Evolutionary conservation across 1,140 invertebrate species (phyloP).

Genomic region (Coptotermes formosanus): DNA sequence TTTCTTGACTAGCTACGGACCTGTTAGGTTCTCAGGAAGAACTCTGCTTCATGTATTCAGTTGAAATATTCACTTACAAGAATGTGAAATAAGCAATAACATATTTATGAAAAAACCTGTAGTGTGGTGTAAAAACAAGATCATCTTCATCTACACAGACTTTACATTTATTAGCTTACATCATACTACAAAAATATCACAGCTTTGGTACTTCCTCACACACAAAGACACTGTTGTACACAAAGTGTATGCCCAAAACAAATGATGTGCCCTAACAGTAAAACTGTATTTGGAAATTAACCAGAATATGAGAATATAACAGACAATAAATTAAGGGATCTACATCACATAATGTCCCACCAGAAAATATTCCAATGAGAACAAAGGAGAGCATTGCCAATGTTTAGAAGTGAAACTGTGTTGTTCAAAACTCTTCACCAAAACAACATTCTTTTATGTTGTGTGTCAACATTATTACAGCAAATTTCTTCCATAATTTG

Average conservation of each 20-base stretch:
- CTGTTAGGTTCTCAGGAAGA: no score
- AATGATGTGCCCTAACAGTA: background rate
- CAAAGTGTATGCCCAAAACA: background rate
- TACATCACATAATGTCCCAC: background rate
- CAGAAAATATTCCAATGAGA: background rate
- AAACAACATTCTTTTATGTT: no score
- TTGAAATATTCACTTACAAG: no score
- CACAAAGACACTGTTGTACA: background rate
- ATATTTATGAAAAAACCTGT: no score
- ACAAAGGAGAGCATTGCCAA: background rate
- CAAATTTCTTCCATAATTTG: background rate
- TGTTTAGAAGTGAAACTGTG: background rate
- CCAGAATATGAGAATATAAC: background rate
- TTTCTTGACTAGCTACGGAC: no score
- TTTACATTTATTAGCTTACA: background rate
- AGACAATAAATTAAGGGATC: background rate
- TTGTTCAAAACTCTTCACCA: no score
- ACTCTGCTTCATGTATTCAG: no score
- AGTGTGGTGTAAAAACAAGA: background rate
- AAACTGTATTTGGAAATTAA: background rate
- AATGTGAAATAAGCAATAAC: no score
- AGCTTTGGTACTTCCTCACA: background rate
- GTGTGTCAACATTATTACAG: no score
- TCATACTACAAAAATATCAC: constrained; percentile 5
- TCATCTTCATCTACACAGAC: background rate